Evolutionary conservation across 2,888 invertebrate genomes (phyloP).

Genomic region (Phaonia tiefii): DNA sequence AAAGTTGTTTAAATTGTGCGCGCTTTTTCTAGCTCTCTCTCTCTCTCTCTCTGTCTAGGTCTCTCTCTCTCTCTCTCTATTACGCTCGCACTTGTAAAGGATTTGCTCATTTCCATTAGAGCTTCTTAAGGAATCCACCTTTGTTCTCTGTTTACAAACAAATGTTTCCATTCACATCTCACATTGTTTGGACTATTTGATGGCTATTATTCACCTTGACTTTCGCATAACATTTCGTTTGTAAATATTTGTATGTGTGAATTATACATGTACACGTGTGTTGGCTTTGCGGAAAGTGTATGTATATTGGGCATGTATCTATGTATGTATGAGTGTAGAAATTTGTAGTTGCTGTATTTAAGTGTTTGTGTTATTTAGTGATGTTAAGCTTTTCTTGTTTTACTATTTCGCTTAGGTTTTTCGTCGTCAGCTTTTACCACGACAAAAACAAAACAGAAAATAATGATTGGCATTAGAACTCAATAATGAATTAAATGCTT

Average conservation of each 20-base stretch:
- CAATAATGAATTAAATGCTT: too few species aligned
- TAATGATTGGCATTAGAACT: slow-evolving; percentile 36
- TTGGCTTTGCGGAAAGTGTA: slow-evolving; percentile 1
- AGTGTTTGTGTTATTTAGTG: slow-evolving; percentile 14
- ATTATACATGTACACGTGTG: background rate
- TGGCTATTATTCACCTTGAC: slow-evolving; percentile 47
- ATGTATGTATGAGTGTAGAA: background rate
- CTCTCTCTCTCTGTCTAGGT: background rate
- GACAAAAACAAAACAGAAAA: background rate
- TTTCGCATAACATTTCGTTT: slow-evolving; percentile 30
- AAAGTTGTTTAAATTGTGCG: slow-evolving; percentile 17
- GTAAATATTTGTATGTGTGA: background rate
- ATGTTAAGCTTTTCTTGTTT: slow-evolving; percentile 17
- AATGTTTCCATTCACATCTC: background rate
- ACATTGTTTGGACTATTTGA: slow-evolving; percentile 18
- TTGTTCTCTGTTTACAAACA: slow-evolving; percentile 49
- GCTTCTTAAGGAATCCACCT: background rate
- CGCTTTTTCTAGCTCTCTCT: too few species aligned
- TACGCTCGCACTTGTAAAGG: slow-evolving; percentile 34
- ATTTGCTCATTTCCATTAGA: slow-evolving; percentile 13
- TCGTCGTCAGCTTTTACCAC: background rate
- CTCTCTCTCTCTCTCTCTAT: background rate
- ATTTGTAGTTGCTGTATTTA: background rate
- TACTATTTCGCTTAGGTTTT: slow-evolving; percentile 5
- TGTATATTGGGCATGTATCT: background rate